These are phyloP conservation scores for Psilanteris sp. DNA, from an alignment of 1,140 invertebrate species.

Conservation along the genomic window DNA sequence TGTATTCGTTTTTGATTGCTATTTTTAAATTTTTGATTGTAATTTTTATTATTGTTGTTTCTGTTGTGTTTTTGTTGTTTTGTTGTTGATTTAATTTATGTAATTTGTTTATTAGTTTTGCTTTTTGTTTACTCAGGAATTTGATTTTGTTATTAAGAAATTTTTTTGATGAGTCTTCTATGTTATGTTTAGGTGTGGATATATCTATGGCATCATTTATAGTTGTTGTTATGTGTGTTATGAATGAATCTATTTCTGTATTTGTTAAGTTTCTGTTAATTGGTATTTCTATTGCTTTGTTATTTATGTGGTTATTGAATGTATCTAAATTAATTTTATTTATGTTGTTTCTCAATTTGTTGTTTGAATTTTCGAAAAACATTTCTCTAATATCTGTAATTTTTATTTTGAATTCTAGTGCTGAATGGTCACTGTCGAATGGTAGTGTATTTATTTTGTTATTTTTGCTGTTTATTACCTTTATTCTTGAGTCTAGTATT, in stretches of 20 bases:
- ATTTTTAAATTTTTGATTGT: conserved; percentile 3
- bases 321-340: conserved; percentile 7
- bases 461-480: neutral
- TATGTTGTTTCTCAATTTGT: too few species aligned
- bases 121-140: too few species aligned
- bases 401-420: neutral
- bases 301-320: conserved; percentile 1
- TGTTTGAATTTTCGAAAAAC: too few species aligned
- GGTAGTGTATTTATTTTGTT: conserved; percentile 30
- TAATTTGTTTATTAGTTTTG: too few species aligned
- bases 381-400: too few species aligned
- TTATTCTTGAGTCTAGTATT: conserved; percentile 34
- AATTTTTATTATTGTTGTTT: conserved; percentile 1
- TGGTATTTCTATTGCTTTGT: neutral
- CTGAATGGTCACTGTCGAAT: conserved; percentile 55
- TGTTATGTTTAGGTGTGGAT: conserved; percentile 2
- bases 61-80: too few species aligned
- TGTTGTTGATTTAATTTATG: too few species aligned
- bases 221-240: neutral
- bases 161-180: neutral
- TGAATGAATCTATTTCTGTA: neutral
- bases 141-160: too few species aligned
- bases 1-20: neutral
- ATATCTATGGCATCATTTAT: conserved; percentile 1
- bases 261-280: conserved; percentile 1